Evolutionary conservation across 2,797 vertebrate genomes (phyloP).

Genomic region (Gallinago stenura): DNA sequence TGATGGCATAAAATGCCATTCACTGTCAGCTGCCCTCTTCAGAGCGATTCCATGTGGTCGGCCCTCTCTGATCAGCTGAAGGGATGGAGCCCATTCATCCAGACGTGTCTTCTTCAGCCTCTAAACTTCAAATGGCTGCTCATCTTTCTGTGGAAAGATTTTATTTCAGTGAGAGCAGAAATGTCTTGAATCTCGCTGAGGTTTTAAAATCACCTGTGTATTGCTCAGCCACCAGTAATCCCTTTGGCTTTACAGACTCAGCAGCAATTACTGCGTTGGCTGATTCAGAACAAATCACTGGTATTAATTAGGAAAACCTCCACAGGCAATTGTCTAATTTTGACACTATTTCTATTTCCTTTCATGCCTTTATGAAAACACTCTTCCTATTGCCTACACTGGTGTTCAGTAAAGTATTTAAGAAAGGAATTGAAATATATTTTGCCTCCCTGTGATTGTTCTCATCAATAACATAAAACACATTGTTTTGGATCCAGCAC

Average conservation of each 20-base stretch:
- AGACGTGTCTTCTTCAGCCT: not conserved
- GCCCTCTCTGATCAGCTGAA: not conserved
- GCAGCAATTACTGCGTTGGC: not conserved
- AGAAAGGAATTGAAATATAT: not conserved
- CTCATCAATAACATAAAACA: not conserved
- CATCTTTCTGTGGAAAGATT: not conserved
- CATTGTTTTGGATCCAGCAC: not conserved
- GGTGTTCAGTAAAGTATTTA: not conserved
- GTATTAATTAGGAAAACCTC: constrained; percentile 56
- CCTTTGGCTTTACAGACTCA: not conserved
- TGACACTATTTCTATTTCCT: constrained; percentile 14
- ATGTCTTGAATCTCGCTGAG: not conserved
- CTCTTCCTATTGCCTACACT: not conserved
- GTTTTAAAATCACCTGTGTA: not conserved
- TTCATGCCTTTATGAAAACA: not conserved
- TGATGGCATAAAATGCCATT: not conserved
- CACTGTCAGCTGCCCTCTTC: not conserved
- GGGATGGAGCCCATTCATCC: not conserved
- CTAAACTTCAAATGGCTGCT: not conserved
- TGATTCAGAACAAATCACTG: not conserved
- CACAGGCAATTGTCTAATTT: constrained; percentile 17
- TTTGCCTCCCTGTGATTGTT: not conserved
- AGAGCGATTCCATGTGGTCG: not conserved
- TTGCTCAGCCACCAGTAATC: constrained; percentile 2
- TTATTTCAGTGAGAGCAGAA: not conserved